Conservation (phyloP, 2,113 vertebrate species). For the Pelodiscus sinensis region DNA sequence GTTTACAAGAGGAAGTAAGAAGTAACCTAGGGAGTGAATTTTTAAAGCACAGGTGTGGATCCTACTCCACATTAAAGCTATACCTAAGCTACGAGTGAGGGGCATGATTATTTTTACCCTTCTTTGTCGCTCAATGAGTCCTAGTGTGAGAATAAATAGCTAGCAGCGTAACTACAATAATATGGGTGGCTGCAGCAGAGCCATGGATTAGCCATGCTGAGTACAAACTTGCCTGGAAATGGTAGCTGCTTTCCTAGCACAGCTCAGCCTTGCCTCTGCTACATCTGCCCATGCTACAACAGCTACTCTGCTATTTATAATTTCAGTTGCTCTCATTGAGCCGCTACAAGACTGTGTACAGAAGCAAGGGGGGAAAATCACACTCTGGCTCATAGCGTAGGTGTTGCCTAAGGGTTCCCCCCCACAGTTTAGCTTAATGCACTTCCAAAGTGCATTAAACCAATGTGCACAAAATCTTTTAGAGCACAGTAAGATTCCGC, state of each 20-base stretch:
- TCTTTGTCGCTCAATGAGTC: neutral
- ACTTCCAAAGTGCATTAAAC: neutral
- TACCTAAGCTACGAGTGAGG: neutral
- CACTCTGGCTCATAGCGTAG: neutral
- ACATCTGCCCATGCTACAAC: neutral
- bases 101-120: neutral
- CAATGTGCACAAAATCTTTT: neutral
- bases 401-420: neutral
- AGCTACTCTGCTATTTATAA: neutral
- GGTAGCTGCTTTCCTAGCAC: neutral
- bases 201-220: neutral
- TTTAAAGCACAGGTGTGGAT: neutral
- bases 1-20: neutral
- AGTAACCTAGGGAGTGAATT: neutral
- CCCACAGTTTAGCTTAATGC: no score
- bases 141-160: neutral
- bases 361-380: neutral
- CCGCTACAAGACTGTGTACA: neutral
- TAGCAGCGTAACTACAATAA: neutral
- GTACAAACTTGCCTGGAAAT: neutral
- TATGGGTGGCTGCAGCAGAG: neutral
- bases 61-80: neutral
- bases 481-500: neutral
- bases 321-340: neutral
- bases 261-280: neutral